A percentile compares a stretch with the other conserved stretches of the same genome.
Evolutionary conservation across 30 jellyfish, hydroid and myxozoan species (phyloP).

Genomic region (Pseudorhiza aurosa): DNA sequence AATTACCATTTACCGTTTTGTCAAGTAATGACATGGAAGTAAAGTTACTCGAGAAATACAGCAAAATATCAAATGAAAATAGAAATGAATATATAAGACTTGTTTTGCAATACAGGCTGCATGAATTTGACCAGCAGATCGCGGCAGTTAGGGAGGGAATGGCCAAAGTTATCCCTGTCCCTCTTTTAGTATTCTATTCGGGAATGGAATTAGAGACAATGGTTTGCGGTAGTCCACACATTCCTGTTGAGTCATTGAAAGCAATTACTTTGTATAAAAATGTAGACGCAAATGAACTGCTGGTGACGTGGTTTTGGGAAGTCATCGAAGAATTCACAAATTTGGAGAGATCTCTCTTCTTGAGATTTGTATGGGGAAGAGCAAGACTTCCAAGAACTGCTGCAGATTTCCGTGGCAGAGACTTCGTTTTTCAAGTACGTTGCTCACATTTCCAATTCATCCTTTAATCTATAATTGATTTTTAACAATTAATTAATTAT

Average conservation of each 20-base stretch:
- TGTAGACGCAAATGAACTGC: conserved; percentile 67
- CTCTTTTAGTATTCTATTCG: conserved; percentile 67
- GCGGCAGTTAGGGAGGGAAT: conserved; percentile 88
- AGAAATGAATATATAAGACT: conserved; percentile 51
- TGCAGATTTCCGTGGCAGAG: conserved; percentile 90
- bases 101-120: conserved; percentile 55
- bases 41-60: conserved; percentile 41
- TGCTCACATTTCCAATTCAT: too few relatives aligned
- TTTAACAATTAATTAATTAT: too few relatives aligned
- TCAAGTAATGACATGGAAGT: conserved; percentile 56
- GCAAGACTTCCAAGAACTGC: conserved; percentile 93
- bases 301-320: conserved; percentile 94
- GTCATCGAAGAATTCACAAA: conserved; percentile 79
- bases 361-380: conserved; percentile 96
- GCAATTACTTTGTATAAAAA: conserved; percentile 81
- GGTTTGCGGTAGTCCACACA: conserved; percentile 93
- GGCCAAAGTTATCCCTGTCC: conserved; percentile 89
- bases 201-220: conserved; percentile 80
- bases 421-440: conserved; percentile 88
- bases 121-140: conserved; percentile 77
- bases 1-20: conserved; percentile 66
- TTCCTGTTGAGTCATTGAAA: conserved; percentile 76
- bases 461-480: too few relatives aligned
- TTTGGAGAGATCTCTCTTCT: conserved; percentile 84
- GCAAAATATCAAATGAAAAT: conserved; percentile 48